phyloP scores from a whole-genome alignment of 2,888 invertebrate species.

The Caradrina kadenii region DNA sequence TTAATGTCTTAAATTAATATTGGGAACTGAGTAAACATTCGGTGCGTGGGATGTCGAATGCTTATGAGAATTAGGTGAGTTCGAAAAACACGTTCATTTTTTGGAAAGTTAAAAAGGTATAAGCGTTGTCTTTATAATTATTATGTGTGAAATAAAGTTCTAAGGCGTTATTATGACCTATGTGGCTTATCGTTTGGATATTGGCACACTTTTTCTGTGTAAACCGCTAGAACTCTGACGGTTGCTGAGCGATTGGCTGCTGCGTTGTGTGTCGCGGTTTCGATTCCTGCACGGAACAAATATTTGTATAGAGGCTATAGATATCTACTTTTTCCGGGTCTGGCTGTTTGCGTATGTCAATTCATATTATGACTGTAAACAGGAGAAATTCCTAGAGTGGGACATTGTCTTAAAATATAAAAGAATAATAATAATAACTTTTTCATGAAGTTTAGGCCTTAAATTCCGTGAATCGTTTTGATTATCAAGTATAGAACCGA shows the following conservation, averaged over 20 bases:
- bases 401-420: no score
- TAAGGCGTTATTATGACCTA: not conserved
- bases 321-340: no score
- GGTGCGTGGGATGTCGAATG: constrained; percentile 55
- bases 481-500: not conserved
- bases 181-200: not conserved
- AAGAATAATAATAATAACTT: not conserved
- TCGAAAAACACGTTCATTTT: constrained; percentile 38
- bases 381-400: no score
- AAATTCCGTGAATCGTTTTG: not conserved
- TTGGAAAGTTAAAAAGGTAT: constrained; percentile 26
- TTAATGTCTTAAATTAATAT: constrained; percentile 69
- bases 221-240: not conserved
- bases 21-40: constrained; percentile 59
- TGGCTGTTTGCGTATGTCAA: no score
- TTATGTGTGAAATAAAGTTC: constrained; percentile 24
- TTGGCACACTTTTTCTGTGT: constrained; percentile 5
- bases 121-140: constrained; percentile 6
- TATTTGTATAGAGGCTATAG: no score
- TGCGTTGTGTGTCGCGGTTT: no score
- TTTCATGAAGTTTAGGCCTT: not conserved
- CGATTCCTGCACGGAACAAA: no score
- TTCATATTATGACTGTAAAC: no score
- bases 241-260: no score
- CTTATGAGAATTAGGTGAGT: constrained; percentile 44